Evolutionary conservation across 2,113 vertebrate genomes (phyloP), one percentile per base, ranked within the genome.

Genomic region (Kobus ellipsiprymnus): DNA sequence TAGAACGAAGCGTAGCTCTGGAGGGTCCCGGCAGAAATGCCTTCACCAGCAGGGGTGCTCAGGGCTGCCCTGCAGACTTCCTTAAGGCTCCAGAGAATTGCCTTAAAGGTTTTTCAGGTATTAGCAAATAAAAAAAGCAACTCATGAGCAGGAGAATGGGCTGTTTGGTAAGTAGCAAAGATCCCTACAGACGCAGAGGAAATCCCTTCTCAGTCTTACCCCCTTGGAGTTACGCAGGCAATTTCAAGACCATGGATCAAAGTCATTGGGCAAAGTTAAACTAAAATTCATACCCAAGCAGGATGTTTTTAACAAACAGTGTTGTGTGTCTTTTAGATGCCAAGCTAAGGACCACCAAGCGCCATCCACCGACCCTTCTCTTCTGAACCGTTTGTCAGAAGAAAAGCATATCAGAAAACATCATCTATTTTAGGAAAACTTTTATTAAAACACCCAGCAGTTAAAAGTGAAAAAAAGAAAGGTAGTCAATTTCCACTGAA

Each of bases 11-110:
- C 3, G 16, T 6, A 1, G 25, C 30, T 30, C 33, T 27, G 1
- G 2, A 4, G 29, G 17, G 19, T 10, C 6, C 17, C 1, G 1
- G 11, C 7, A 2, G 12, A 33, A 6, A 6, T 0, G 3, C 4
- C 54, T 14, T 5, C 2, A 2, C 7, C 21, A 23, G 50, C 19
- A 33, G 11, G n/a, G 3, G 9, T 3, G 19, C 71, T 36, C 19
- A 3, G 48, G 1, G 14, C 33, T 2, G 2, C 2, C 1, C 0
- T 7, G 16, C 3, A 19, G 9, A 3, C 15, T 11, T 60, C 10
- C 9, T 1, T 54, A 7, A 2, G 11, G 12, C 12, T 64, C 2
- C 16, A 7, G 8, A 74, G 21, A 15, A 12, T 23, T 17, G 3
- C 4, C 57, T n/a, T 62, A 36, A 44, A 36, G 12, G 1, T 5